Conservation (phyloP, 2,113 vertebrate genomes). For the Campylorhamphus procurvoides region DNA sequence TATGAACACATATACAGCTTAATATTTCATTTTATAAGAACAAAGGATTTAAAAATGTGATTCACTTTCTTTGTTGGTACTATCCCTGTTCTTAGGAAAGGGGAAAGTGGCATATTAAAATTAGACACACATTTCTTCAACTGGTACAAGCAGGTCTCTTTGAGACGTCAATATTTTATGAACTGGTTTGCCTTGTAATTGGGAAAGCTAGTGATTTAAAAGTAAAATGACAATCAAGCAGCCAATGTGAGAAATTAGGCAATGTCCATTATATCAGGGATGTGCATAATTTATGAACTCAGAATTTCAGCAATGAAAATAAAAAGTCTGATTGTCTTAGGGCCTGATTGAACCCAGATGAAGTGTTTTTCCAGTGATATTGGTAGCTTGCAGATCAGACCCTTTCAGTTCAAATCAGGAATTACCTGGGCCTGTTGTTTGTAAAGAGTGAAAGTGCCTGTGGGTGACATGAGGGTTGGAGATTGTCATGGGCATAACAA, state of each 20-base stretch:
- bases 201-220: slow-evolving; percentile 62
- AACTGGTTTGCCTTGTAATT: slow-evolving; percentile 57
- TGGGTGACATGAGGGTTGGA: not conserved
- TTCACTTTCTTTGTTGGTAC: not conserved
- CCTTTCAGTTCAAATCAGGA: not conserved
- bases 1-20: not conserved
- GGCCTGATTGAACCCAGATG: not conserved
- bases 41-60: not conserved
- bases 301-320: slow-evolving; percentile 52
- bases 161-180: slow-evolving; percentile 59
- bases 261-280: slow-evolving; percentile 54
- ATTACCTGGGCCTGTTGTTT: not conserved
- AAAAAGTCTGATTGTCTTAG: slow-evolving; percentile 43
- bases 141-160: slow-evolving; percentile 16
- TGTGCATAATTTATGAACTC: slow-evolving; percentile 60
- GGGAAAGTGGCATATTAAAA: slow-evolving; percentile 12
- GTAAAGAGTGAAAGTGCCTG: not conserved
- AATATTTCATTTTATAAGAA: not conserved
- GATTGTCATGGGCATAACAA: not conserved
- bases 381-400: not conserved
- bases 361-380: slow-evolving; percentile 11
- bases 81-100: not conserved
- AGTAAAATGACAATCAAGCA: slow-evolving; percentile 67
- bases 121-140: slow-evolving; percentile 44
- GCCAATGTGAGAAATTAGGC: slow-evolving; percentile 56